Evolutionary conservation across 2,797 vertebrate species (phyloP), one percentile per base, ranked within the genome.

Genomic region (Ctenopoma kingsleyae): DNA sequence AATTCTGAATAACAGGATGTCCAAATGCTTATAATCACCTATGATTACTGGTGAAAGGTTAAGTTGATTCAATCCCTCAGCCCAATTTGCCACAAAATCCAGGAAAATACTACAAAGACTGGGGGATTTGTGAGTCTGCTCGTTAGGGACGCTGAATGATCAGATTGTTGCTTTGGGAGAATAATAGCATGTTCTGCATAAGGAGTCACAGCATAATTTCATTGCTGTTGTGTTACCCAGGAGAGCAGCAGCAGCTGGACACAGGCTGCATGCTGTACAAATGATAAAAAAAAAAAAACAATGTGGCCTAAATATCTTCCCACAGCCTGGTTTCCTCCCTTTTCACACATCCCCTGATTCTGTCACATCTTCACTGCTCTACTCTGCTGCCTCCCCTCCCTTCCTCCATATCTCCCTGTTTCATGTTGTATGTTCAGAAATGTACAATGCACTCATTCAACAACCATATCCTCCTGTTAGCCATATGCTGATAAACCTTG

Each of bases 11-110:
- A 87, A 81, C 81, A 83, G 72, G 63, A 81, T 80, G 75, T 82
- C 78, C 70, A 83, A 90, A 89, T 74, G 81, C 82, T 70, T 58
- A 74, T 91, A 91, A 92, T 92, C 88, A 82, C 82, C 71, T 71
- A 53, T 87, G 86, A 91, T 91, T 90, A 80, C 79, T 67, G 63
- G 74, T 67, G 71, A 84, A 89, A 88, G 91, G 90, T 92, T 93
- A 90, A 92, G 67, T 74, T 61, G 74, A 83, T 82, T 79, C 86
- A 81, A 86, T 92, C 76, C 76, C 65, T 82, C 72, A 30, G 66
- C 73, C 64, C 82, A 76, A 71, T 84, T 80, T 76, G 62, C 68
- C 51, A 58, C 56, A 76, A 71, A 89, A 88, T 72, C 72, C 74
- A n/a, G 56, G 63, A 66, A 88, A 92, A 85, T 79, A 62, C 55